A percentile compares a stretch with the other conserved stretches of the same genome.
phyloP scores from a whole-genome alignment of 1,140 invertebrate species.

The Andricus grossulariae region DNA sequence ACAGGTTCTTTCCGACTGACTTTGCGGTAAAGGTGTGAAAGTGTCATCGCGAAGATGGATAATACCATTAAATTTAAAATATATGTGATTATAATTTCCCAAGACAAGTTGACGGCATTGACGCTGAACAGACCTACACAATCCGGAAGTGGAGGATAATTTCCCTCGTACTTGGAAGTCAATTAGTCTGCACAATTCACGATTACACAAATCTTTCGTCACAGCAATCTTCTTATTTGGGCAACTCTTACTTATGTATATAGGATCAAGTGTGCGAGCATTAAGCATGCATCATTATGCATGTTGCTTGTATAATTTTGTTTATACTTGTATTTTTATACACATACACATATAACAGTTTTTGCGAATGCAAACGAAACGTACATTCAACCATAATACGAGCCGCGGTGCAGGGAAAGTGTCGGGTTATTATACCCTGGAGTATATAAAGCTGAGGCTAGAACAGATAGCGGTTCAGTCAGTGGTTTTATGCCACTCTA shows the following conservation, averaged over 20 bases:
- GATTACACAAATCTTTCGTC: background rate
- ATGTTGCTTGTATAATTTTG: background rate
- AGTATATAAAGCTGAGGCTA: conserved; percentile 71
- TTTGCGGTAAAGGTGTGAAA: conserved; percentile 26
- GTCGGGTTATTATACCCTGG: conserved; percentile 69
- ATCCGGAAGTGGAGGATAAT: conserved; percentile 9
- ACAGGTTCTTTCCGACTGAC: background rate
- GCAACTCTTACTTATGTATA: background rate
- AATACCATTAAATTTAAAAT: background rate
- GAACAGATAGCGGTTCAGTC: conserved; percentile 73
- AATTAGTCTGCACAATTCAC: background rate
- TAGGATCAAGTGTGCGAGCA: too few relatives aligned
- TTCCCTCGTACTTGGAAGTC: background rate
- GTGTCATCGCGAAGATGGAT: conserved; percentile 3
- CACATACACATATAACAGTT: background rate
- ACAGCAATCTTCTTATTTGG: background rate
- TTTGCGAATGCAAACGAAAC: conserved; percentile 55
- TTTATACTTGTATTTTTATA: background rate
- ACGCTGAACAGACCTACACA: background rate
- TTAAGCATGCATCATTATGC: background rate
- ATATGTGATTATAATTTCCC: conserved; percentile 17
- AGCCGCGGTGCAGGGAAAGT: conserved; percentile 72
- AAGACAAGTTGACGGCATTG: background rate
- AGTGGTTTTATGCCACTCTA: conserved; percentile 71
- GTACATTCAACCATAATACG: conserved; percentile 56